Conservation (phyloP, 1,140 invertebrate species). For the Probaryconus sp. region DNA sequence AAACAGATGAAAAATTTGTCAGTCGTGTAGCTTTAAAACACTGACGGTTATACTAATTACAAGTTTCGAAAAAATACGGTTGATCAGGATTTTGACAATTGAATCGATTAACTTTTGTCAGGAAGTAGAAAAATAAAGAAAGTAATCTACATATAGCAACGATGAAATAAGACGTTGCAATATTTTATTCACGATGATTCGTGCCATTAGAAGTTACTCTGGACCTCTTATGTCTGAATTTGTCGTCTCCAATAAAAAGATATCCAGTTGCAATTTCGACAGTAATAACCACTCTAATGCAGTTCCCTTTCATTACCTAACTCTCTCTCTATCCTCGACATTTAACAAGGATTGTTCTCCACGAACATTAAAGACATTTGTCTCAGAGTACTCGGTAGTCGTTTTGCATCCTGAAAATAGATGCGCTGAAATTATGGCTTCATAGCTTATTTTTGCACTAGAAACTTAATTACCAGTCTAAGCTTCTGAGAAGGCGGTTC, state of each 20-base stretch:
- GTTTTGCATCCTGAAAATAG: constrained; percentile 45
- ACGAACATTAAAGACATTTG: constrained; percentile 38
- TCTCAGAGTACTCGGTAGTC: constrained; percentile 20
- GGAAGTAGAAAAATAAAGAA: no score
- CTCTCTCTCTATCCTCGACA: constrained; percentile 3
- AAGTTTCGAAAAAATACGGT: no score
- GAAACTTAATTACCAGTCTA: constrained; percentile 10
- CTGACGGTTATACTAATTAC: no score
- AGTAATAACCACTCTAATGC: constrained; percentile 45
- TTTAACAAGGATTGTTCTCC: constrained; percentile 48
- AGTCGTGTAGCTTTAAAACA: constrained; percentile 14
- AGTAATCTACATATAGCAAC: no score
- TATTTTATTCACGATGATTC: no score
- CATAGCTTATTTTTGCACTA: constrained; percentile 29
- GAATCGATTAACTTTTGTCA: no score
- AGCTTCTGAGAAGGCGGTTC: constrained; percentile 29
- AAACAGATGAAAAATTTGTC: constrained; percentile 40
- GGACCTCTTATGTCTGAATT: no score
- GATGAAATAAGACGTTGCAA: no score
- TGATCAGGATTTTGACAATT: no score
- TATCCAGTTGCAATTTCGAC: constrained; percentile 25
- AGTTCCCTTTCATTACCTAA: constrained; percentile 39
- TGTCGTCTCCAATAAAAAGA: constrained; percentile 13
- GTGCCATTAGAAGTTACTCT: no score
- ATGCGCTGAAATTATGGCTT: constrained; percentile 23